Evolutionary conservation across 2,797 vertebrate species (phyloP).

Genomic region (Vespertilio murinus): DNA sequence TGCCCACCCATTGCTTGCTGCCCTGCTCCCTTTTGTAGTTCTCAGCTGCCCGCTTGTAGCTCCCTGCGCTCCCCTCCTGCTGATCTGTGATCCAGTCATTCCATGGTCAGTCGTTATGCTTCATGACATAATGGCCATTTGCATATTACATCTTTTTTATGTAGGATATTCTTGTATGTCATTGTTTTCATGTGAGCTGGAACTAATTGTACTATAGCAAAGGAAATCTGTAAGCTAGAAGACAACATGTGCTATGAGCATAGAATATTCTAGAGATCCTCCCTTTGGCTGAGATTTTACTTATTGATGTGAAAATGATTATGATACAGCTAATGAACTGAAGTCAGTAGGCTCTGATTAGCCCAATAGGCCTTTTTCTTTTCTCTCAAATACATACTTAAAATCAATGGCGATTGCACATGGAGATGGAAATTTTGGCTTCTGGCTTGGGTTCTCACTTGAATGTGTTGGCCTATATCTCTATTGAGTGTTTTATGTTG

Average conservation of each 20-base stretch:
- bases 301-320: neutral
- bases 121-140: no score
- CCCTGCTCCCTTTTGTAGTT: no score
- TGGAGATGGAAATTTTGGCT: constrained; percentile 78
- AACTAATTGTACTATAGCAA: constrained; percentile 49
- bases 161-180: neutral
- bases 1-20: no score
- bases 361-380: constrained; percentile 56
- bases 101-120: no score
- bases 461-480: constrained; percentile 36
- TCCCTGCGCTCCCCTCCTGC: no score
- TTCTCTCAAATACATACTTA: constrained; percentile 62
- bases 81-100: no score
- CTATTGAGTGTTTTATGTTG: constrained; percentile 60
- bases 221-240: constrained; percentile 41
- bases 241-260: neutral
- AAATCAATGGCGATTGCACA: constrained; percentile 79
- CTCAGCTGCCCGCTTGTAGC: no score
- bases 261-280: neutral
- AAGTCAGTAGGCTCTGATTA: constrained; percentile 41
- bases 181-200: neutral
- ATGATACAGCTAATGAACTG: neutral
- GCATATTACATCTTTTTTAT: no score
- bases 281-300: neutral
- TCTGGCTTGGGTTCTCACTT: neutral